Evolutionary conservation across 2,113 vertebrate species (phyloP).

Genomic region (Loxodonta africana): DNA sequence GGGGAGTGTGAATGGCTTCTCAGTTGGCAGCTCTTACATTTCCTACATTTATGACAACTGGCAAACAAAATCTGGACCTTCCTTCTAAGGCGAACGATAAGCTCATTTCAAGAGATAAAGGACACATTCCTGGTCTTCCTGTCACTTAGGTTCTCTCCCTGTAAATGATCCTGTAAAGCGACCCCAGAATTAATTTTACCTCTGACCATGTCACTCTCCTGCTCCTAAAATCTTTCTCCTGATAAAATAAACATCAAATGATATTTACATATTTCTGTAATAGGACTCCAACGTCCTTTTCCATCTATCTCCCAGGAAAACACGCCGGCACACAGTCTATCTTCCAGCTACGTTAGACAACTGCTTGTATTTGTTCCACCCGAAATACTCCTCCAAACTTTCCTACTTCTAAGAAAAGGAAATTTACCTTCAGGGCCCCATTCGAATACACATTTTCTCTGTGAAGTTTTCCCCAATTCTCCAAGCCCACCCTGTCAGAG

Average conservation of each 20-base stretch:
- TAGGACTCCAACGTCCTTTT: background rate
- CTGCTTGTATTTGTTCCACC: background rate
- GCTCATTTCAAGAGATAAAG: background rate
- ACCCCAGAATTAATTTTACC: background rate
- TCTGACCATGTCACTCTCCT: background rate
- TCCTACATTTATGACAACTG: background rate
- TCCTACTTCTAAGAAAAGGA: slow-evolving; percentile 32
- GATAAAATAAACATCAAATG: background rate
- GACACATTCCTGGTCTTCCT: background rate
- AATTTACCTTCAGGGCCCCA: background rate
- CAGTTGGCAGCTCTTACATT: background rate
- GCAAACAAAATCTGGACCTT: slow-evolving; percentile 34
- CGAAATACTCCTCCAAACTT: slow-evolving; percentile 23
- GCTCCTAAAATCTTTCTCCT: background rate
- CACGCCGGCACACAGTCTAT: background rate
- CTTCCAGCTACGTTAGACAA: background rate
- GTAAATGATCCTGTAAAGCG: background rate
- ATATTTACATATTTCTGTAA: background rate
- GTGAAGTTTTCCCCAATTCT: background rate
- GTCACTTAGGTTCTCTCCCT: background rate
- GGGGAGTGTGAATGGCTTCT: background rate
- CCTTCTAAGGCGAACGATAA: background rate
- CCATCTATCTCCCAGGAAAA: slow-evolving; percentile 24
- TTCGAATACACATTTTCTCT: slow-evolving; percentile 13
- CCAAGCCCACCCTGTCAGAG: background rate